phyloP scores from a whole-genome alignment of 2,797 vertebrate species.

The Coregonus suidteri region DNA sequence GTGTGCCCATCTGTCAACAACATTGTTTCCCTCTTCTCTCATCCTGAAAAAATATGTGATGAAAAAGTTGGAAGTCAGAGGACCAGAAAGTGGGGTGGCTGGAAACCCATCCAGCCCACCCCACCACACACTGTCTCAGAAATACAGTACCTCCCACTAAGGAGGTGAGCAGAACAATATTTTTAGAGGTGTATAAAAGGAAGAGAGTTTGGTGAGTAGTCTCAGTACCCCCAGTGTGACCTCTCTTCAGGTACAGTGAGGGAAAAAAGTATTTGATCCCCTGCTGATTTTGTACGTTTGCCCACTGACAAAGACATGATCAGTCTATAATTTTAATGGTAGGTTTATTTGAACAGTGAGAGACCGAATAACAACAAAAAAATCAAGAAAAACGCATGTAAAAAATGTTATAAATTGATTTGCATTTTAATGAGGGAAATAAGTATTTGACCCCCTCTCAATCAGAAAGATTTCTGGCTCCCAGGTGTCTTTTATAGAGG shows the following conservation, averaged over 20 bases:
- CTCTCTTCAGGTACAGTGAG: constrained; percentile 55
- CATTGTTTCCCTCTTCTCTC: background rate
- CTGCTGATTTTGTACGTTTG: no score
- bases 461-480: no score
- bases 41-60: background rate
- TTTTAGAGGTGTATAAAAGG: constrained; percentile 61
- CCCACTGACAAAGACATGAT: no score
- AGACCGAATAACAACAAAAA: no score
- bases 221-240: constrained; percentile 53
- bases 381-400: no score
- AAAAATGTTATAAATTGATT: no score
- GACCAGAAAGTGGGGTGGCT: background rate
- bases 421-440: no score
- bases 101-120: background rate
- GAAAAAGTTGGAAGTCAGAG: background rate
- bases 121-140: background rate
- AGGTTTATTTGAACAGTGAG: no score
- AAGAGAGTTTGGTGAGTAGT: constrained; percentile 30
- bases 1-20: background rate
- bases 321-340: no score
- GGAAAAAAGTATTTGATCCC: no score
- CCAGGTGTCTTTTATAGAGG: no score
- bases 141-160: background rate
- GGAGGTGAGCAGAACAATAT: constrained; percentile 26
- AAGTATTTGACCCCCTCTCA: no score